Evolutionary conservation across 2,888 invertebrate species (phyloP).

Genomic region (Escarpia spicata): DNA sequence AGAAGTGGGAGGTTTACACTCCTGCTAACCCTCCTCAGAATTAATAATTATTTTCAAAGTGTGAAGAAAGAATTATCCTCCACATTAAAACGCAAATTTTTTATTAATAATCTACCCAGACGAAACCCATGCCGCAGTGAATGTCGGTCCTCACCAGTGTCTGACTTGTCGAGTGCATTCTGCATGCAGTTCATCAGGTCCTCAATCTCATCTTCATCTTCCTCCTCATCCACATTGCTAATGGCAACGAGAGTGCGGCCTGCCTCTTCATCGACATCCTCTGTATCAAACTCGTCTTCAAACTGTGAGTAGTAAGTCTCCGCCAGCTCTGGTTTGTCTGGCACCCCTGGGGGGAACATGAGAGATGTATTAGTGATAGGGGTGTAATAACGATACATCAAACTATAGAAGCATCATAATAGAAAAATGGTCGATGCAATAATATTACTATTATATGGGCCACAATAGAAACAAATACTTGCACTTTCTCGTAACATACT

Average conservation of each 20-base stretch:
- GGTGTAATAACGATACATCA: too few relatives aligned
- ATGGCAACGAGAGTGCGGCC: slow-evolving; percentile 38
- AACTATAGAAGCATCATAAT: too few relatives aligned
- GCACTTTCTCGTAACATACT: too few relatives aligned
- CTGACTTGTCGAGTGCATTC: slow-evolving; percentile 53
- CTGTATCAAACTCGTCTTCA: slow-evolving; percentile 54
- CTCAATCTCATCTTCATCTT: slow-evolving; percentile 41
- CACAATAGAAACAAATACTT: too few relatives aligned
- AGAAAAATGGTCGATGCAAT: too few relatives aligned
- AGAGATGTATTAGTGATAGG: too few relatives aligned
- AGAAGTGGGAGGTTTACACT: too few relatives aligned
- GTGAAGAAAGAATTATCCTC: neutral
- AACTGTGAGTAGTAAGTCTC: slow-evolving; percentile 64
- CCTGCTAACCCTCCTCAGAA: too few relatives aligned
- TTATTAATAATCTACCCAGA: neutral
- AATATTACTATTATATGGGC: too few relatives aligned
- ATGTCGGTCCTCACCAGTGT: slow-evolving; percentile 45
- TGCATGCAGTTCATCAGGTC: slow-evolving; percentile 57
- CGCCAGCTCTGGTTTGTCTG: slow-evolving; percentile 59
- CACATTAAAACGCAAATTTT: neutral
- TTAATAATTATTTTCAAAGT: neutral
- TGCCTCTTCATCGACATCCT: slow-evolving; percentile 36
- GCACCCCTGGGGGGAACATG: slow-evolving; percentile 53
- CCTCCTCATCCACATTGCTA: slow-evolving; percentile 14
- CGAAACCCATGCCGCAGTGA: neutral